Percentiles rank a stretch among this genome's conserved stretches.
phyloP scores from a whole-genome alignment of 1,140 invertebrate genomes.

The Calliopsis andreniformis region DNA sequence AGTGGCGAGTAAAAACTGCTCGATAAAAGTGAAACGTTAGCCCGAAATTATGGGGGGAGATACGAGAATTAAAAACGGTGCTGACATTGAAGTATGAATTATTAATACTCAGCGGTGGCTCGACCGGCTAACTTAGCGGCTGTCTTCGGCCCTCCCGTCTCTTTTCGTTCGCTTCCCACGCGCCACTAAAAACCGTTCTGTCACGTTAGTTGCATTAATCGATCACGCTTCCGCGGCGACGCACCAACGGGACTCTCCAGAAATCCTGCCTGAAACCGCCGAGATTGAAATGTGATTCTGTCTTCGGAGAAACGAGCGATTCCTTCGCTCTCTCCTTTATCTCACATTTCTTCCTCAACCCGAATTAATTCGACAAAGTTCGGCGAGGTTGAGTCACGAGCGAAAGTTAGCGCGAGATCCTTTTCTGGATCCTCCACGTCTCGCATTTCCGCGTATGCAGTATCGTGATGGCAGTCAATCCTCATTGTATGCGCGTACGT shows the following conservation, averaged over 20 bases:
- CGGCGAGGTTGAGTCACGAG: not conserved
- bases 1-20: constrained; percentile 3
- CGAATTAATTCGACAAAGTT: constrained; percentile 14
- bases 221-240: not conserved
- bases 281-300: constrained; percentile 7
- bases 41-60: constrained; percentile 58
- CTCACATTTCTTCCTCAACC: not conserved
- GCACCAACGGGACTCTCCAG: not conserved
- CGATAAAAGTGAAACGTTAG: constrained; percentile 64
- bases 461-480: constrained; percentile 28
- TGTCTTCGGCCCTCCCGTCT: constrained; percentile 4
- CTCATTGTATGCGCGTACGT: too few relatives aligned
- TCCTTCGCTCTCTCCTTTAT: not conserved
- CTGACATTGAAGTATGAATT: constrained; percentile 59
- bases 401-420: constrained; percentile 34
- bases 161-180: constrained; percentile 11
- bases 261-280: too few relatives aligned
- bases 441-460: constrained; percentile 37
- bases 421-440: not conserved
- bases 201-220: not conserved
- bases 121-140: constrained; percentile 8
- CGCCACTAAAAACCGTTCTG: not conserved
- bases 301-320: too few relatives aligned
- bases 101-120: constrained; percentile 56
- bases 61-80: constrained; percentile 55